Conservation (phyloP, 2,888 invertebrate genomes). For the Limenitis camilla region DNA sequence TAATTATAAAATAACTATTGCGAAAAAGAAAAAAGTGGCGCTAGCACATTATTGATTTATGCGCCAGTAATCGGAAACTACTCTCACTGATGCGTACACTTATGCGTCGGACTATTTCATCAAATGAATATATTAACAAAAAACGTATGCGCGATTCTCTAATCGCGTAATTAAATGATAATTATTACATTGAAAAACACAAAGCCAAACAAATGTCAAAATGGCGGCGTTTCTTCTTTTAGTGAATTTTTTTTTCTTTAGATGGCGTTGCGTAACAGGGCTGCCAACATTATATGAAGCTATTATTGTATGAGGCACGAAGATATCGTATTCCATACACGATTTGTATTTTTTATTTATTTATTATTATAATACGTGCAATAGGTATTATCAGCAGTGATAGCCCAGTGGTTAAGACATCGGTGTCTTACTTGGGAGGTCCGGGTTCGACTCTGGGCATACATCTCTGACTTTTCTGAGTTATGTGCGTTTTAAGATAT, state of each 20-base stretch:
- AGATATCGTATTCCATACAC: too few relatives aligned
- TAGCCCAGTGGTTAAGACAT: too few relatives aligned
- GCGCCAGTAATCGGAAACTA: slow-evolving; percentile 39
- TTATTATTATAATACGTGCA: too few relatives aligned
- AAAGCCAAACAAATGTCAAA: slow-evolving; percentile 76
- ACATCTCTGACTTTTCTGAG: too few relatives aligned
- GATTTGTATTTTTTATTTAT: too few relatives aligned
- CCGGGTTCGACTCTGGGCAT: too few relatives aligned
- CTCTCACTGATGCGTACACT: slow-evolving; percentile 37
- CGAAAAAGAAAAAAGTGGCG: slow-evolving; percentile 69
- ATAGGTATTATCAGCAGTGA: too few relatives aligned
- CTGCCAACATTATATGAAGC: slow-evolving; percentile 21
- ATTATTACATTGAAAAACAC: slow-evolving; percentile 51
- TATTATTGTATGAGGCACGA: too few relatives aligned
- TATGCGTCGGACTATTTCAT: slow-evolving; percentile 32
- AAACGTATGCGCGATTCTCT: slow-evolving; percentile 35
- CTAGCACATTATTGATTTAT: slow-evolving; percentile 62
- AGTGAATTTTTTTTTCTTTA: slow-evolving; percentile 37
- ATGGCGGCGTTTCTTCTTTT: slow-evolving; percentile 65
- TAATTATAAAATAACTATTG: slow-evolving; percentile 39
- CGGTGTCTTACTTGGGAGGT: too few relatives aligned
- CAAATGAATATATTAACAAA: slow-evolving; percentile 35
- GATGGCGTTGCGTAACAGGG: slow-evolving; percentile 53
- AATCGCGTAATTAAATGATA: slow-evolving; percentile 50
- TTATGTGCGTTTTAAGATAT: too few relatives aligned